Conservation (phyloP, 30 jellyfish, hydroid and myxozoan species). For the Kudoa iwatai region DNA sequence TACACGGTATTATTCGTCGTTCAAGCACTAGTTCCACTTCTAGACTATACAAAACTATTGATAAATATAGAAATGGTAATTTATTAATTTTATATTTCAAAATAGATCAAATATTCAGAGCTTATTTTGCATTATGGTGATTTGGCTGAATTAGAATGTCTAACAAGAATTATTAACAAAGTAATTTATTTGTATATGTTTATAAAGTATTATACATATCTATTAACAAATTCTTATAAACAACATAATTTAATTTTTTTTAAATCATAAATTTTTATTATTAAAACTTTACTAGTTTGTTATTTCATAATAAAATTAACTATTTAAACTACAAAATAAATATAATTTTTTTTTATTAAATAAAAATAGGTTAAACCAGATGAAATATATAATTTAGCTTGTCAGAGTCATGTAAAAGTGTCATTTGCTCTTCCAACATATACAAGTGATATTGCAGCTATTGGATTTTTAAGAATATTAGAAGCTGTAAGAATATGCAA, state of each 20-base stretch:
- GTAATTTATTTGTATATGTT: no score
- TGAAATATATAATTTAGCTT: conserved; percentile 61
- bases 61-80: no score
- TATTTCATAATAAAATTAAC: no score
- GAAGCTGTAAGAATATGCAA: conserved; percentile 53
- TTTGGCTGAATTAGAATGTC: conserved; percentile 34
- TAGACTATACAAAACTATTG: no score
- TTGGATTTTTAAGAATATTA: conserved; percentile 50
- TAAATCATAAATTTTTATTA: no score
- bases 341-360: neutral
- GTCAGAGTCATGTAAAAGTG: conserved; percentile 86
- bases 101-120: no score
- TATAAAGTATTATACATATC: no score
- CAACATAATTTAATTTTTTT: no score
- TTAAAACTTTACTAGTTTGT: no score
- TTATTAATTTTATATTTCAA: no score
- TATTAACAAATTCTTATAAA: no score
- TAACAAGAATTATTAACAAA: conserved; percentile 17
- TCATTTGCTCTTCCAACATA: conserved; percentile 72
- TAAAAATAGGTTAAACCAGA: conserved; percentile 18
- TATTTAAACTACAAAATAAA: no score
- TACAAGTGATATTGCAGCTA: conserved; percentile 77
- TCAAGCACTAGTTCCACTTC: conserved; percentile 48
- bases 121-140: conserved; percentile 69
- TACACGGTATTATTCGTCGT: conserved; percentile 64